Conservation (phyloP, 2,113 vertebrate genomes). For the Cebidichthys violaceus region DNA sequence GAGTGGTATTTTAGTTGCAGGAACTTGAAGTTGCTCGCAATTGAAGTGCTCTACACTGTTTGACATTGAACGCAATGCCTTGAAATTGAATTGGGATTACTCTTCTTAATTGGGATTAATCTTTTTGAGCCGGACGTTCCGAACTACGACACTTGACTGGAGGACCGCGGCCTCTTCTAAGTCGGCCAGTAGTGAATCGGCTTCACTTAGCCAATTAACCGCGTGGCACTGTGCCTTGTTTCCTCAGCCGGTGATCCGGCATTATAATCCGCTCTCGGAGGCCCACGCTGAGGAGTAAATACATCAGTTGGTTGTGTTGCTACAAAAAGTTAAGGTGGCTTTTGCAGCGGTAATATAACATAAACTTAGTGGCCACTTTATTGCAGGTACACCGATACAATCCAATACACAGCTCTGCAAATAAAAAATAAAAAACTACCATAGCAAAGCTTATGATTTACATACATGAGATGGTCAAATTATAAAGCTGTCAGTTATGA, state of each 20-base stretch:
- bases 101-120: conserved; percentile 42
- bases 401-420: neutral
- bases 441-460: conserved; percentile 3
- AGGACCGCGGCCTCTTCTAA: conserved; percentile 31
- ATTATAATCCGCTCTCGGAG: conserved; percentile 50
- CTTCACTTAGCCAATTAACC: conserved; percentile 48
- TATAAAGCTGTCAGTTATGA: neutral
- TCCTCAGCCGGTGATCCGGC: conserved; percentile 50
- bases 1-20: neutral
- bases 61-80: conserved; percentile 18
- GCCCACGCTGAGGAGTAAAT: conserved; percentile 17
- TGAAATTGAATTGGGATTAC: conserved; percentile 38
- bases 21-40: neutral
- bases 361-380: neutral
- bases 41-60: neutral
- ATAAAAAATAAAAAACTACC: neutral
- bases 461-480: neutral
- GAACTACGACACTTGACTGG: conserved; percentile 33
- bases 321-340: neutral
- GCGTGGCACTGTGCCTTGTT: conserved; percentile 48
- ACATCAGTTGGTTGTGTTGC: conserved; percentile 22
- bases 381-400: neutral
- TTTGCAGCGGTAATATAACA: neutral
- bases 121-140: conserved; percentile 28
- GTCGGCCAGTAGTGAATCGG: conserved; percentile 40